Conservation (phyloP, 2,888 invertebrate genomes). For the Fragum sueziense region DNA sequence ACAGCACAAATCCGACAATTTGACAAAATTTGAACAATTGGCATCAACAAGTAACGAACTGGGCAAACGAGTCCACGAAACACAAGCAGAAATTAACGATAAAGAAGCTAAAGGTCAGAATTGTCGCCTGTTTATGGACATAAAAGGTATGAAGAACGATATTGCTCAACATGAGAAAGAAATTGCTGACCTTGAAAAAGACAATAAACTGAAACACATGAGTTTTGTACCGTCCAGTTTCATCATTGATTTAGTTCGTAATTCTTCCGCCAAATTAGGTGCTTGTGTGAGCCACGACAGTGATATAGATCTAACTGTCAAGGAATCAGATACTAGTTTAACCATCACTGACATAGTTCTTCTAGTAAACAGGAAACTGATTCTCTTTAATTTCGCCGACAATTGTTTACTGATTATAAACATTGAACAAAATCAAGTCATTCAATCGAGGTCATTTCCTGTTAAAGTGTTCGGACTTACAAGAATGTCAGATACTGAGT, state of each 20-base stretch:
- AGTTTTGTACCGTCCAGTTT: neutral
- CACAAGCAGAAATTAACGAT: neutral
- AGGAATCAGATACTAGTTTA: neutral
- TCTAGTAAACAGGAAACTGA: neutral
- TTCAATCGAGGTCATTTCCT: too few relatives aligned
- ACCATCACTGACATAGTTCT: neutral
- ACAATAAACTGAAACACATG: neutral
- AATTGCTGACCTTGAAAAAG: neutral
- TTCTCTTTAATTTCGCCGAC: neutral
- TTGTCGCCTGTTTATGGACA: neutral
- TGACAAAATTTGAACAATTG: neutral
- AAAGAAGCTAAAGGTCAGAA: neutral
- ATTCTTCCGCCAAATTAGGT: neutral
- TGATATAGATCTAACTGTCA: neutral
- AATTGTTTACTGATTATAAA: neutral
- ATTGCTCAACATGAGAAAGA: neutral
- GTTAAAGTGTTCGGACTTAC: neutral
- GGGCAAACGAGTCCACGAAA: neutral
- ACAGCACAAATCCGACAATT: neutral
- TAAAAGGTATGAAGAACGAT: neutral
- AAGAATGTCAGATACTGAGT: neutral
- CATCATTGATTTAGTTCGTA: neutral
- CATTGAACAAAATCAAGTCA: too few relatives aligned
- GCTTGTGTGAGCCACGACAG: neutral
- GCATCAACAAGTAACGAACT: neutral